Percentiles rank a stretch among this genome's conserved stretches.
Conservation (phyloP, 2,888 invertebrate species). For the Dolichopus griseipennis region DNA sequence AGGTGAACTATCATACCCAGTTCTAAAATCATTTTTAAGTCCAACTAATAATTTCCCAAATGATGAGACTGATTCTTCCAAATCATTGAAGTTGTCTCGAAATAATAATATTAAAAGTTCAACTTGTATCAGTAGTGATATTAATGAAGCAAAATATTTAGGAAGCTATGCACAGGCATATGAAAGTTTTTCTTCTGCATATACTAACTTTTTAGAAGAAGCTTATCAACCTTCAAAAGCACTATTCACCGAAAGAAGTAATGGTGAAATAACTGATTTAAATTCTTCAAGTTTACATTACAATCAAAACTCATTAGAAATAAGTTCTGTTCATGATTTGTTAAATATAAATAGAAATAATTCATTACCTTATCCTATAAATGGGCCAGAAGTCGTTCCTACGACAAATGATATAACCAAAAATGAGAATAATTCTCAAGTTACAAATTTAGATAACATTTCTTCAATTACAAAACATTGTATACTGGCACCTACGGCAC, state of each 20-base stretch:
- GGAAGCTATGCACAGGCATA: background rate
- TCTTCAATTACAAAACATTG: background rate
- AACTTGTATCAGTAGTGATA: background rate
- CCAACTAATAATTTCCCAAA: background rate
- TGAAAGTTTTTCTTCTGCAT: background rate
- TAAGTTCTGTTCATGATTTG: conserved; percentile 40
- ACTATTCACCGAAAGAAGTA: background rate
- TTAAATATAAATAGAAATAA: conserved; percentile 38
- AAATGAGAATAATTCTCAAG: background rate
- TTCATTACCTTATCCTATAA: conserved; percentile 22
- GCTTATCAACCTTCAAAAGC: background rate
- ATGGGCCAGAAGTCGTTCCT: background rate
- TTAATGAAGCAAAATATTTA: background rate
- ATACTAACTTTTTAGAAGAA: background rate
- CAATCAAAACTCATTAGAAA: conserved; percentile 32
- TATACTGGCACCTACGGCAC: background rate
- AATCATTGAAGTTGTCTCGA: background rate
- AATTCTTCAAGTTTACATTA: background rate
- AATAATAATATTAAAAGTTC: background rate
- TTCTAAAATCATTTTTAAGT: background rate
- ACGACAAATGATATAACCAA: background rate
- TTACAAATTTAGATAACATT: background rate
- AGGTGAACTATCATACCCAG: background rate
- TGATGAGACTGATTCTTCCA: background rate
- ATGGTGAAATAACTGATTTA: background rate